Evolutionary conservation across 92 coral and sea anemone genomes (phyloP), one percentile per base, ranked within the genome.

Genomic region (Phenganax subtilis): DNA sequence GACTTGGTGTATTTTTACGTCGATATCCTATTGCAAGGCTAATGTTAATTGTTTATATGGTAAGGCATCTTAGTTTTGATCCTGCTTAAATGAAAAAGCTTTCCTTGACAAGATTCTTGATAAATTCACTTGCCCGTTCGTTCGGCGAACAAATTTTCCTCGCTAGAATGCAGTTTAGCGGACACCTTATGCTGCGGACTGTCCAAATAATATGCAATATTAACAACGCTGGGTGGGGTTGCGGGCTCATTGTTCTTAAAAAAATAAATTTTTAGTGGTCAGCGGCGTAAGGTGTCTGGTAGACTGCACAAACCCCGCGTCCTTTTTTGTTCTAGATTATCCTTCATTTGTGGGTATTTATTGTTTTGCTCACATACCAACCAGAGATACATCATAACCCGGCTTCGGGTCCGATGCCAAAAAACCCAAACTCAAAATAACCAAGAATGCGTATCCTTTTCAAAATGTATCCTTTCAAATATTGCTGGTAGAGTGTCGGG

Each of bases 1-100:
- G 98, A 60, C 93, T 94, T 57, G 98, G 98, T 15, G 88, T 89
- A 14, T 94, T 94, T 77, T 87, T 94, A 64, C 88, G 94, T 82
- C 86, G 98, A 51, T 94, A 94, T 75, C 98, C 98, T 9, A 70
- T 92, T 44, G 98, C 98, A 20, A 83, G 98, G 17, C 88, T 94
- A 37, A 92, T 94, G 80, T 89, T 94, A 70, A 94, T 94, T 76
- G 85, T 94, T 15, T 94, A 94, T 84, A 94, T 94, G 98, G 98
- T 94, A 86, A 83, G 89, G 7, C n/a, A 69, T 11, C 52, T 25
- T 25, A 69, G 9, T 69, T 30, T 59, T 59, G 65, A 14, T 12
- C 25, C 16, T 14, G 25, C 15, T 12, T 3, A 12, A 20, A 12
- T 12, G 25, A 12, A 59, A 12, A 59, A 14, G 65, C 25, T 59